Conservation (phyloP, 2,113 vertebrate genomes). For the Cynocephalus volans region DNA sequence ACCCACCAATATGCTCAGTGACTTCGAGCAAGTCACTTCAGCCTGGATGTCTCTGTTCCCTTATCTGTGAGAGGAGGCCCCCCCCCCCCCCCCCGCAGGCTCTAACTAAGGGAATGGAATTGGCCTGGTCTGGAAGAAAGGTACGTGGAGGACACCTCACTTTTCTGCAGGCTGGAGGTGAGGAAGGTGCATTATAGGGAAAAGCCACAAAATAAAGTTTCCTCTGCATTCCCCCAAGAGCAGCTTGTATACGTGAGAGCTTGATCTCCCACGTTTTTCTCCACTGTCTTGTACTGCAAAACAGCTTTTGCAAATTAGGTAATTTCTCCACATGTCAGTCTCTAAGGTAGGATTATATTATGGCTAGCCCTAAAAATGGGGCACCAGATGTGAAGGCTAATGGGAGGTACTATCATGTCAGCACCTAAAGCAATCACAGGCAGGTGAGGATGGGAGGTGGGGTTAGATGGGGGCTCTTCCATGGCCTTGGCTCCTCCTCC, state of each 20-base stretch:
- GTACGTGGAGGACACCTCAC: no score
- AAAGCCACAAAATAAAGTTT: background rate
- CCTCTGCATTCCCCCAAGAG: background rate
- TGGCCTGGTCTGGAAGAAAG: background rate
- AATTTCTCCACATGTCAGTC: background rate
- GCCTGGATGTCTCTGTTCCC: background rate
- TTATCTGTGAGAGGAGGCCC: background rate
- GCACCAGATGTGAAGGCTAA: background rate
- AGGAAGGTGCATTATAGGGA: background rate
- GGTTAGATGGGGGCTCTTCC: accelerated
- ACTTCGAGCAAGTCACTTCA: background rate
- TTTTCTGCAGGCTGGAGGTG: background rate
- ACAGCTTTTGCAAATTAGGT: background rate
- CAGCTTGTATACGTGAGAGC: background rate
- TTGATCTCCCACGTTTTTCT: background rate
- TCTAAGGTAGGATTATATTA: background rate
- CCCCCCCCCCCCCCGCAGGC: no score
- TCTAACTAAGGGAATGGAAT: background rate
- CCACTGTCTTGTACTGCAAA: background rate
- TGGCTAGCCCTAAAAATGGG: background rate
- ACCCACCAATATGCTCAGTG: background rate
- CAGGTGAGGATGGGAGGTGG: background rate
- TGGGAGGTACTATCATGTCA: background rate
- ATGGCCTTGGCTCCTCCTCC: background rate
- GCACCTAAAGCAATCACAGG: background rate